Evolutionary conservation across 2,888 invertebrate genomes (phyloP).

Genomic region (Caenorhabditis zanzibari): DNA sequence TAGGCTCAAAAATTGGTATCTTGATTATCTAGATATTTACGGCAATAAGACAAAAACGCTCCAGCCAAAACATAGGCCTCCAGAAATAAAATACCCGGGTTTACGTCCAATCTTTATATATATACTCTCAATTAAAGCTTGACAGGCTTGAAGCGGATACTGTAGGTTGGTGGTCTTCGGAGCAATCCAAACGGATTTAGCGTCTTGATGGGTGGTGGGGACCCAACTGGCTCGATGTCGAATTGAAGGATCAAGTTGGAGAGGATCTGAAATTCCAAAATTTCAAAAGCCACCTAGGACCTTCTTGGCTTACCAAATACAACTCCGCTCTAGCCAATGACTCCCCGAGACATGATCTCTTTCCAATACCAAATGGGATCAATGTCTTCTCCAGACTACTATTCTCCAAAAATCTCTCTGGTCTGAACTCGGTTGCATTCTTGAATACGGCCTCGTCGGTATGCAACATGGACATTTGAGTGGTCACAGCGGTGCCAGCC

Average conservation of each 20-base stretch:
- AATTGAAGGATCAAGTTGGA: conserved; percentile 68
- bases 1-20: too few species aligned
- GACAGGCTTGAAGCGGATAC: conserved; percentile 34
- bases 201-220: conserved; percentile 45
- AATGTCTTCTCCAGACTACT: conserved; percentile 56
- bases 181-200: conserved; percentile 50
- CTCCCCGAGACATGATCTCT: conserved; percentile 71
- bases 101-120: too few species aligned
- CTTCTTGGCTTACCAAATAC: conserved; percentile 59
- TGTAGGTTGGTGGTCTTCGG: conserved; percentile 61
- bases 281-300: not conserved
- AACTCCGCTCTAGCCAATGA: conserved; percentile 71
- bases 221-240: conserved; percentile 50
- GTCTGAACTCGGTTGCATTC: conserved; percentile 56
- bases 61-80: too few species aligned
- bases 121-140: too few species aligned
- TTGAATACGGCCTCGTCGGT: conserved; percentile 55
- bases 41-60: too few species aligned
- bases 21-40: too few species aligned
- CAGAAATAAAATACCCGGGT: not conserved
- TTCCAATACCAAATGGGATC: conserved; percentile 73
- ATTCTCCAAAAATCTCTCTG: conserved; percentile 62
- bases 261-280: conserved; percentile 58
- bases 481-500: conserved; percentile 48
- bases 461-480: conserved; percentile 63